phyloP scores from a whole-genome alignment of 1,140 invertebrate species.

The Drosophila miranda region DNA sequence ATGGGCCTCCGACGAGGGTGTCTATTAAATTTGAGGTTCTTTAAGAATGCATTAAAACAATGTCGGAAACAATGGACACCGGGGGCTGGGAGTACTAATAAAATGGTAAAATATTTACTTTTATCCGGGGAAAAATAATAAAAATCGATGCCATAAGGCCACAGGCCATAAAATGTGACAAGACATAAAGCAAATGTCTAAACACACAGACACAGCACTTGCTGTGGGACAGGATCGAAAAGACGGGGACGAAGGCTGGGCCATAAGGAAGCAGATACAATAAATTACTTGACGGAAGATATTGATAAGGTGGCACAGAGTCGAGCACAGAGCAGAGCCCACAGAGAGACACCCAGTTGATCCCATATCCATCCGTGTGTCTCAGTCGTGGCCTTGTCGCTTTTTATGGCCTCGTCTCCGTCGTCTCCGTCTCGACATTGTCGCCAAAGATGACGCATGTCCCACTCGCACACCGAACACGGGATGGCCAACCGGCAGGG shows the following conservation, averaged over 20 bases:
- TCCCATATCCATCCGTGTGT: slow-evolving; percentile 33
- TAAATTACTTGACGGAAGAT: slow-evolving; percentile 82
- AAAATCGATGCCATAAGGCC: slow-evolving; percentile 75
- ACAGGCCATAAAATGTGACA: slow-evolving; percentile 74
- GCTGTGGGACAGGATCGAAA: slow-evolving; percentile 15
- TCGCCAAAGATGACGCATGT: slow-evolving; percentile 78
- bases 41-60: slow-evolving; percentile 75
- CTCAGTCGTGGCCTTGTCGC: slow-evolving; percentile 33
- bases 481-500: slow-evolving; percentile 29
- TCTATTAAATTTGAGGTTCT: slow-evolving; percentile 74
- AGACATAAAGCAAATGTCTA: slow-evolving; percentile 67
- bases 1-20: slow-evolving; percentile 15
- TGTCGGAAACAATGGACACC: slow-evolving; percentile 32
- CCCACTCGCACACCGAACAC: slow-evolving; percentile 17
- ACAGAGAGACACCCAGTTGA: slow-evolving; percentile 54
- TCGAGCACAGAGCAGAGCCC: slow-evolving; percentile 29
- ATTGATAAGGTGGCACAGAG: slow-evolving; percentile 74
- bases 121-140: slow-evolving; percentile 68
- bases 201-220: slow-evolving; percentile 52
- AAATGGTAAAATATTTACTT: slow-evolving; percentile 74
- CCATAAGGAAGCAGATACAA: slow-evolving; percentile 65
- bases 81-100: slow-evolving; percentile 49
- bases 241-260: slow-evolving; percentile 40
- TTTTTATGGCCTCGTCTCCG: slow-evolving; percentile 58
- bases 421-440: slow-evolving; percentile 48